These are phyloP conservation scores for Myotis planiceps DNA, from an alignment of 2,797 vertebrate species.

Conservation along the genomic window DNA sequence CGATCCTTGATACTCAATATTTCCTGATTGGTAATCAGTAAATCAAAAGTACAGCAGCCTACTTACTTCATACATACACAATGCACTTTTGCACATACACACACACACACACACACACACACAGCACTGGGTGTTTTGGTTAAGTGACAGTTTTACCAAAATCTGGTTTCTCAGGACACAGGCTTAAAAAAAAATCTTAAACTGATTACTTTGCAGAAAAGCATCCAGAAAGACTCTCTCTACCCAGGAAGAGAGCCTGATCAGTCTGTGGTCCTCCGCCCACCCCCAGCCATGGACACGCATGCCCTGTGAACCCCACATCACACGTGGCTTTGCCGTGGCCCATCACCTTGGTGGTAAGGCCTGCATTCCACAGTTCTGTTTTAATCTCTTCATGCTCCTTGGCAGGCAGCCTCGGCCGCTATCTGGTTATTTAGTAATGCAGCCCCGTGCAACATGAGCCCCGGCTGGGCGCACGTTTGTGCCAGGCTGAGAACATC, in stretches of 20 bases:
- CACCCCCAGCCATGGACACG: neutral
- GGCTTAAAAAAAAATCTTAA: neutral
- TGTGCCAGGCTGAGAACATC: neutral
- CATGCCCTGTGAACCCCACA: neutral
- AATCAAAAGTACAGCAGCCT: neutral
- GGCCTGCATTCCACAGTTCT: neutral
- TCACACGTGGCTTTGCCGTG: neutral
- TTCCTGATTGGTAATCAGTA: neutral
- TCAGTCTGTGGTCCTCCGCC: neutral
- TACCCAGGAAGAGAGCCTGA: neutral
- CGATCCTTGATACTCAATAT: neutral
- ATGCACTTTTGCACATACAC: too few relatives aligned
- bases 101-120: neutral
- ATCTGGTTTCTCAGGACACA: neutral
- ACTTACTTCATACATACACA: neutral
- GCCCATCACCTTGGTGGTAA: neutral
- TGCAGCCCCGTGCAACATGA: accelerated
- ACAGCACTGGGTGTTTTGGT: neutral
- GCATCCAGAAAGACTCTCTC: neutral
- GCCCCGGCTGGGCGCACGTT: neutral
- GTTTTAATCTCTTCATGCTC: neutral
- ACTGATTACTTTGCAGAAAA: neutral
- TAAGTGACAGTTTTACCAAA: neutral
- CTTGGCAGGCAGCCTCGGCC: neutral
- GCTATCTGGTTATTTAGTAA: neutral